These are phyloP conservation scores for Polymixis flavicincta DNA, from an alignment of 2,888 invertebrate genomes.

Conservation along the genomic window DNA sequence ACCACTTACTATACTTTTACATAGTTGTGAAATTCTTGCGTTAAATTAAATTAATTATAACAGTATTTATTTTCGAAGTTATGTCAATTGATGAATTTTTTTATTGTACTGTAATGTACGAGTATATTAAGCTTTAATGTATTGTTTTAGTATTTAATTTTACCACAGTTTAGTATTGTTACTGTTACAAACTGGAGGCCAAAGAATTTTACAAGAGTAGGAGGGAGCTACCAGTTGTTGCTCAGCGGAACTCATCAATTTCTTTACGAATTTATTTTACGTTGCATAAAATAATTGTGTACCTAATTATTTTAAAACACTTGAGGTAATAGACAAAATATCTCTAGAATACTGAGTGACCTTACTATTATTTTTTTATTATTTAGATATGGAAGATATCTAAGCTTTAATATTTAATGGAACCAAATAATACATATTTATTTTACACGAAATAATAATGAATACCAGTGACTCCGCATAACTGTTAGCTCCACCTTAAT, in stretches of 20 bases:
- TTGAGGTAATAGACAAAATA: neutral
- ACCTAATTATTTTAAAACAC: neutral
- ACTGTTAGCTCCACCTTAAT: slow-evolving; percentile 44
- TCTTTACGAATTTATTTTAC: slow-evolving; percentile 11
- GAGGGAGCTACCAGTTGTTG: slow-evolving; percentile 40
- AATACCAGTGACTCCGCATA: slow-evolving; percentile 4
- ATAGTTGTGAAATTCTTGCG: slow-evolving; percentile 70
- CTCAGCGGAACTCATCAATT: neutral
- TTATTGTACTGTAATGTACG: slow-evolving; percentile 48
- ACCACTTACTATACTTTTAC: slow-evolving; percentile 44
- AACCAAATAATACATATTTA: slow-evolving; percentile 35
- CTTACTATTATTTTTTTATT: neutral
- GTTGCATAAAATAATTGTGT: neutral
- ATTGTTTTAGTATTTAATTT: slow-evolving; percentile 48
- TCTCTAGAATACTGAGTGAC: slow-evolving; percentile 25
- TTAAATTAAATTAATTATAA: slow-evolving; percentile 60
- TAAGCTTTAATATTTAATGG: slow-evolving; percentile 40
- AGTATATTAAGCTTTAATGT: slow-evolving; percentile 70
- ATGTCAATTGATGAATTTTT: slow-evolving; percentile 55
- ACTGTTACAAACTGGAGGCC: slow-evolving; percentile 60
- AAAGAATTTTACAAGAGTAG: slow-evolving; percentile 63
- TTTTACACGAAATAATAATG: slow-evolving; percentile 13
- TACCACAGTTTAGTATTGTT: slow-evolving; percentile 54
- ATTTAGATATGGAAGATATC: slow-evolving; percentile 5
- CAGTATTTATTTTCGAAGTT: slow-evolving; percentile 54